Evolutionary conservation across 2,888 invertebrate species (phyloP).

Genomic region (Acrobasis repandana): DNA sequence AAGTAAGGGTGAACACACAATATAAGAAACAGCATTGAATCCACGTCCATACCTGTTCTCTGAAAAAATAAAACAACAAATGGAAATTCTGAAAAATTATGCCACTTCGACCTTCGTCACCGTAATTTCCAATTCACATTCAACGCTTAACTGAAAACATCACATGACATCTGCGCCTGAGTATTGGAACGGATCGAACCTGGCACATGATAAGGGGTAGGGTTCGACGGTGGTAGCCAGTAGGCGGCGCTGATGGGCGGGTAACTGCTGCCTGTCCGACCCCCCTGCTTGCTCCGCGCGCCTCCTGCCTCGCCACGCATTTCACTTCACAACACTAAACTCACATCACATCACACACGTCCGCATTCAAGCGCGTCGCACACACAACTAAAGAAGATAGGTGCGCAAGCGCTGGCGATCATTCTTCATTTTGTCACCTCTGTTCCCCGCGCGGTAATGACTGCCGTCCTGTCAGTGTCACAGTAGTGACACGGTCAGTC

Average conservation of each 20-base stretch:
- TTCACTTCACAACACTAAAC: conserved; percentile 65
- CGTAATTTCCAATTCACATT: conserved; percentile 21
- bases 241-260: conserved; percentile 92
- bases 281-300: conserved; percentile 65
- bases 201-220: conserved; percentile 92
- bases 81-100: not conserved
- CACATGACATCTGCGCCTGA: conserved; percentile 13
- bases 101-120: conserved; percentile 17
- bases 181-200: conserved; percentile 76
- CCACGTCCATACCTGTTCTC: no score
- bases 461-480: conserved; percentile 57
- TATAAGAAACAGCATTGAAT: no score
- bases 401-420: conserved; percentile 79
- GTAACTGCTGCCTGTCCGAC: conserved; percentile 79
- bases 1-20: no score
- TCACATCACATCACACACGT: conserved; percentile 70
- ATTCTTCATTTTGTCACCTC: conserved; percentile 44
- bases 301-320: conserved; percentile 80
- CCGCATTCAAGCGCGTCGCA: conserved; percentile 66
- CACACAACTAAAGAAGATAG: conserved; percentile 38
- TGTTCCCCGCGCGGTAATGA: conserved; percentile 61
- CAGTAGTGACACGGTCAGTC: not conserved
- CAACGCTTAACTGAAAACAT: conserved; percentile 12
- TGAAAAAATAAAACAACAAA: not conserved
- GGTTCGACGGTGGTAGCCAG: conserved; percentile 91